phyloP scores from a whole-genome alignment of 2,113 vertebrate species.

The Rhinopomastus cyanomelas region DNA sequence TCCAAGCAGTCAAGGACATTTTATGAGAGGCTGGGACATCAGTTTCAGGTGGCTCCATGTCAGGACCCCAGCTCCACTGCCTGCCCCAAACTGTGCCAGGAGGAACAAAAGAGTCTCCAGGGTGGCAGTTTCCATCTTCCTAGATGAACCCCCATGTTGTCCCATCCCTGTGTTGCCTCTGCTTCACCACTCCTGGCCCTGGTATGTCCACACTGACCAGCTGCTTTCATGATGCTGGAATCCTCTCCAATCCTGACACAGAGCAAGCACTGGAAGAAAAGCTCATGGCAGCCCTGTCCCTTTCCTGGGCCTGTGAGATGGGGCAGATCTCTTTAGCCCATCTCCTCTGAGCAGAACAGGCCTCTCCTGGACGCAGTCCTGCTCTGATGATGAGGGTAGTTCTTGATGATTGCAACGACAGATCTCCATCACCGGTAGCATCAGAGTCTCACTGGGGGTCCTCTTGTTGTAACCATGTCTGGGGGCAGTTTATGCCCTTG shows the following conservation, averaged over 20 bases:
- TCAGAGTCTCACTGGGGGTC: not conserved
- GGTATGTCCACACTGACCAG: not conserved
- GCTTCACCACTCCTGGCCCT: not conserved
- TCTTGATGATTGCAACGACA: not conserved
- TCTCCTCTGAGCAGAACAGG: not conserved
- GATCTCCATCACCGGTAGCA: rapidly evolving
- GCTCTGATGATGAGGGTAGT: not conserved
- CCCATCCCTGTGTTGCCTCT: not conserved
- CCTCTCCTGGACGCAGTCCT: not conserved
- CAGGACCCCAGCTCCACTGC: not conserved
- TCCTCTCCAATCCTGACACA: not conserved
- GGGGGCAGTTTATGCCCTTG: not conserved
- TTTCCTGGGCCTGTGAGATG: not conserved
- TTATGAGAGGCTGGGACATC: conserved; percentile 12
- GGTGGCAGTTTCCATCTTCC: not conserved
- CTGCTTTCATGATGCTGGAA: not conserved
- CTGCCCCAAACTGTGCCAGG: not conserved
- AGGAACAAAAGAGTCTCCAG: conserved; percentile 23
- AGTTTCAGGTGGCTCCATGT: conserved; percentile 38
- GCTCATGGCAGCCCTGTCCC: rapidly evolving
- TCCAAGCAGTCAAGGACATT: conserved; percentile 31
- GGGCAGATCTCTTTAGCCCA: not conserved
- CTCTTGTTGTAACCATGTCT: not conserved
- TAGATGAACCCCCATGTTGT: not conserved
- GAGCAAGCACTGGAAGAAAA: not conserved